These are phyloP conservation scores for Toxostoma redivivum DNA, from an alignment of 2,113 vertebrate species.

Conservation along the genomic window DNA sequence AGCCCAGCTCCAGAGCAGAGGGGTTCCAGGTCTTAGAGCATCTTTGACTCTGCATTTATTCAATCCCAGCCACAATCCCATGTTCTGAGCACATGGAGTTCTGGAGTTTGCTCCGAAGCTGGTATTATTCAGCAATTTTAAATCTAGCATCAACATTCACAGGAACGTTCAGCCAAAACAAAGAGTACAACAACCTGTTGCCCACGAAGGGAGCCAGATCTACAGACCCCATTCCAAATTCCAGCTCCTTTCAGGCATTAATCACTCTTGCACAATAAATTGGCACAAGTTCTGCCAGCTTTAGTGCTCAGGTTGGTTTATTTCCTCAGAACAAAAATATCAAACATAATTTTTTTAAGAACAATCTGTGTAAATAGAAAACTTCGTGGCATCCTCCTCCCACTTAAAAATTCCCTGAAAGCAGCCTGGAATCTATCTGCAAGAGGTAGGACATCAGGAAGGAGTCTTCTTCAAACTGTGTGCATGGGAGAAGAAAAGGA, in stretches of 20 bases:
- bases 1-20: not conserved
- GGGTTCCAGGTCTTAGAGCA: not conserved
- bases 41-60: not conserved
- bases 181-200: not conserved
- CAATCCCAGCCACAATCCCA: not conserved
- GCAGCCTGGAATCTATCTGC: not conserved
- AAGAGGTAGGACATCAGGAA: not conserved
- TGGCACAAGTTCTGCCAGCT: not conserved
- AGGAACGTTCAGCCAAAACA: not conserved
- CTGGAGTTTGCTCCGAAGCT: not conserved
- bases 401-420: not conserved
- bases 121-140: not conserved
- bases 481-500: not conserved
- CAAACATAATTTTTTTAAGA: constrained; percentile 21
- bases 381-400: not conserved
- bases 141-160: not conserved
- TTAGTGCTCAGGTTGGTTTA: constrained; percentile 43
- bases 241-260: not conserved
- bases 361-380: not conserved
- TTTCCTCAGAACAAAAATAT: constrained; percentile 43
- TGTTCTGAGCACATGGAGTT: not conserved
- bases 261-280: not conserved
- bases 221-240: not conserved
- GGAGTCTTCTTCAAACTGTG: not conserved
- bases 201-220: not conserved